Percentiles rank a stretch among this genome's conserved stretches.
Evolutionary conservation across 2,113 vertebrate species (phyloP).

Genomic region (Speoplatyrhinus poulsoni): DNA sequence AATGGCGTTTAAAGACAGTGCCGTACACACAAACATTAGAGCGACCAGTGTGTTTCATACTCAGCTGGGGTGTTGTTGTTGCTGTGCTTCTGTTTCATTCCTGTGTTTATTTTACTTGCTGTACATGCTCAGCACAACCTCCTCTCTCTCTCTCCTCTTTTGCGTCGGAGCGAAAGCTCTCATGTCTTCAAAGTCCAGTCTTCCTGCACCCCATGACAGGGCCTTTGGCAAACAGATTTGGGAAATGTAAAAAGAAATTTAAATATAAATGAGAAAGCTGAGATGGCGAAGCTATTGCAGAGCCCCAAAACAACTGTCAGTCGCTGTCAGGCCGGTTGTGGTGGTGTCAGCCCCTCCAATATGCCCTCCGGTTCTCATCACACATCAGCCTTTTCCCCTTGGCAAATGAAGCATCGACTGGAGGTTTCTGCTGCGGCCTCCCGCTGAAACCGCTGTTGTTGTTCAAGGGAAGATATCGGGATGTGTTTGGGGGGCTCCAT

Average conservation of each 20-base stretch:
- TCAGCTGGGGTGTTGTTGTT: neutral
- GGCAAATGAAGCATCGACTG: conserved; percentile 43
- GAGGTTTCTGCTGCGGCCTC: conserved; percentile 45
- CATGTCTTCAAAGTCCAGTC: conserved; percentile 27
- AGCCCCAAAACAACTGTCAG: conserved; percentile 49
- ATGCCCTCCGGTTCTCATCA: conserved; percentile 32
- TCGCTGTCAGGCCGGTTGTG: conserved; percentile 39
- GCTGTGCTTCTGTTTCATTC: neutral
- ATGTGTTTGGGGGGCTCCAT: conserved; percentile 30
- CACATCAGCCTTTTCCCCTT: conserved; percentile 38
- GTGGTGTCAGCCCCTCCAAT: conserved; percentile 29
- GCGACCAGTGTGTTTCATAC: neutral
- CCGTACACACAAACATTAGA: too few relatives aligned
- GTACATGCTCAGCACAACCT: conserved; percentile 3
- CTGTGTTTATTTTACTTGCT: neutral
- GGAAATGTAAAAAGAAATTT: conserved; percentile 18
- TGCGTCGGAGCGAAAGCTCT: conserved; percentile 7
- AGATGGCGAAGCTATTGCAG: conserved; percentile 22
- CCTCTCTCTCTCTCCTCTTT: neutral
- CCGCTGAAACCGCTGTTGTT: conserved; percentile 47
- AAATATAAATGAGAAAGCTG: too few relatives aligned
- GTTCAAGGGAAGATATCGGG: conserved; percentile 37
- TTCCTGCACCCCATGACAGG: conserved; percentile 18
- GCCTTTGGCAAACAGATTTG: conserved; percentile 6
- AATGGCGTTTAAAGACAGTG: too few relatives aligned